Base-by-base conservation (phyloP, 2,888 invertebrate species). In the Parnassius glacialis region DNA sequence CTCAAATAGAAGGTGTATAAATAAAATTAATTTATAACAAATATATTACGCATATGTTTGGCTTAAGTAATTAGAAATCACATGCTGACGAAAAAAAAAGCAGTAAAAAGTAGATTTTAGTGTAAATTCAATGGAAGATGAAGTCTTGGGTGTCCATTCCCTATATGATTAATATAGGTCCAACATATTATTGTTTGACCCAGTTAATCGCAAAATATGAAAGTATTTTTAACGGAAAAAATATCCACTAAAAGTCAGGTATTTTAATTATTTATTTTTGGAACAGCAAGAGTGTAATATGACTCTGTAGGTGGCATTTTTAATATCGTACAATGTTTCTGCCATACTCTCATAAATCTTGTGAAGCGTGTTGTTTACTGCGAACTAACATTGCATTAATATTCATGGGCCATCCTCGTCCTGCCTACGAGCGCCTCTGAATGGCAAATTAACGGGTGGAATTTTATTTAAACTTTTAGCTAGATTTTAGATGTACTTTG, bases 391-490 rank as follows among this genome's bases (percentile, higher is more conserved):
- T 47, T 20, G 42, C 48, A 43, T 62, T 62, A 62, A 57, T 62
- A 62, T 61, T 61, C 61, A 61, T 61, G 48, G 57, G 41, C 57
- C 57, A 57, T 61, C 61, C 52, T 13, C 57, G 61, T 52, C 57
- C 52, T 61, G 61, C 57, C 61, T 57, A 48, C 61, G 52, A 57
- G 47, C 45, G 42, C 45, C 48, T 48, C 57, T 61, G 61, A 57
- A 61, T 57, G 57, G 57, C 52, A 61, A 61, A 61, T 61, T 61
- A 61, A 57, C 57, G 13, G 61, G n/a, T 13, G 9, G 25, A 20
- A 44, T 44, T 45, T 50, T 61, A 57, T 47, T 61, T 16, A 13
- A 9, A 48, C 48, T 48, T 48, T 48, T 13, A 47, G 47, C 3
- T 25, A 25, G 5, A 34, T 34, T 34, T 34, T 34, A 34, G 34